Evolutionary conservation across 2,888 invertebrate genomes (phyloP), one percentile per base, ranked within the genome.

Genomic region (Calephelis perditalis): DNA sequence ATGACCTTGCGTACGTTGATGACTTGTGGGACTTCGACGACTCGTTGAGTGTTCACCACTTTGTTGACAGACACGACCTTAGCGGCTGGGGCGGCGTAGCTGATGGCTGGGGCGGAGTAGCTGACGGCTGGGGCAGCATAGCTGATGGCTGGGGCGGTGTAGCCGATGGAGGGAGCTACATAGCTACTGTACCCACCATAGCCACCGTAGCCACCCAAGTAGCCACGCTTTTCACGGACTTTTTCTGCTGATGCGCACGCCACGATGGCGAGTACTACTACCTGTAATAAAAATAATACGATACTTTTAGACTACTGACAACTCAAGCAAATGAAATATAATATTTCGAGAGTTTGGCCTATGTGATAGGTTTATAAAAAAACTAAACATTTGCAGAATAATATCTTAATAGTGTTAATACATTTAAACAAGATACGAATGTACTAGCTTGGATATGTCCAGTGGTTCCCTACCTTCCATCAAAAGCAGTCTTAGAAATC

Each of bases 1-100:
- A 84, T 75, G 44, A 79, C 70, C 64, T 78, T 82, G 64, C 73
- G 77, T 11, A 79, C 77, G 46, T 70, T 68, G 47, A 80, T 71
- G 9, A 78, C 74, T 62, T 78, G 74, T 8, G 81, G 79, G 36
- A 74, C 75, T 45, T 70, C 68, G 46, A 78, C 72, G 35, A 76
- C 73, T 62, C 71, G 73, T 37, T 70, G 71, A 1, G 77, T 73
- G 65, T 71, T 73, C 57, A 82, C 77, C 0, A 81, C 75, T 63
- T 76, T 80, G 63, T 79, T 76, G 54, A 78, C 76, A 61, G 75
- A 62, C 47, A 81, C 65, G 9, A 79, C 67, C 7, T 65, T 68
- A 0, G 76, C 68, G 4, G 73, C 67, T 44, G 73, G 68, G 11
- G 70, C 66, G 26, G 61, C 62, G 65, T 69, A 65, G 54, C 65